Percentiles rank a stretch among this genome's conserved stretches.
phyloP scores from a whole-genome alignment of 2,888 invertebrate species.

The Caprella mutica region DNA sequence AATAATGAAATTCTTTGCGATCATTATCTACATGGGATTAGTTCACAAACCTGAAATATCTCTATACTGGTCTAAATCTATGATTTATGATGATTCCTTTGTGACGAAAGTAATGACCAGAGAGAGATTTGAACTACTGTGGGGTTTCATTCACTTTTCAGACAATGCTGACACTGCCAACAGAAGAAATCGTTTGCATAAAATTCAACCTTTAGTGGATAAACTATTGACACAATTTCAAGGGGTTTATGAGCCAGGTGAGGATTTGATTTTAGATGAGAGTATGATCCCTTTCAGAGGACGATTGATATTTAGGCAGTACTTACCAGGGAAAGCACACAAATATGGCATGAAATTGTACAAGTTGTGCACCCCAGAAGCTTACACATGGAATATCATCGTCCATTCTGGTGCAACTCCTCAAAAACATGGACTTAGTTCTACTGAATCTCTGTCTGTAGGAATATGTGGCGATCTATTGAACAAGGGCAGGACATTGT shows the following conservation, averaged over 20 bases:
- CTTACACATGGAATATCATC: slow-evolving; percentile 16
- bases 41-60: slow-evolving; percentile 13
- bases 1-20: slow-evolving; percentile 10
- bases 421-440: slow-evolving; percentile 4
- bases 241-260: slow-evolving; percentile 13
- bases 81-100: slow-evolving; percentile 16
- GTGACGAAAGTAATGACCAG: slow-evolving; percentile 16
- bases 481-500: slow-evolving; percentile 4
- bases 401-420: slow-evolving; percentile 3
- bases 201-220: slow-evolving; percentile 7
- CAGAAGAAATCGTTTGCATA: slow-evolving; percentile 1
- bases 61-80: slow-evolving; percentile 17
- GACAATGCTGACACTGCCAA: slow-evolving; percentile 6
- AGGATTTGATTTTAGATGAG: slow-evolving; percentile 10
- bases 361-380: slow-evolving; percentile 15
- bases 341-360: slow-evolving; percentile 18
- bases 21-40: slow-evolving; percentile 15
- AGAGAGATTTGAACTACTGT: slow-evolving; percentile 9
- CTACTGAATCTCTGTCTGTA: slow-evolving; percentile 1
- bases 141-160: slow-evolving; percentile 8
- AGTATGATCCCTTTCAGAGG: slow-evolving; percentile 18
- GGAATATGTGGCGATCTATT: background rate
- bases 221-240: background rate
- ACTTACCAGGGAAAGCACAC: slow-evolving; percentile 7
- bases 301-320: slow-evolving; percentile 6